These are phyloP conservation scores for Myoxocephalus aenaeus DNA, from an alignment of 2,797 vertebrate genomes.

Conservation along the genomic window DNA sequence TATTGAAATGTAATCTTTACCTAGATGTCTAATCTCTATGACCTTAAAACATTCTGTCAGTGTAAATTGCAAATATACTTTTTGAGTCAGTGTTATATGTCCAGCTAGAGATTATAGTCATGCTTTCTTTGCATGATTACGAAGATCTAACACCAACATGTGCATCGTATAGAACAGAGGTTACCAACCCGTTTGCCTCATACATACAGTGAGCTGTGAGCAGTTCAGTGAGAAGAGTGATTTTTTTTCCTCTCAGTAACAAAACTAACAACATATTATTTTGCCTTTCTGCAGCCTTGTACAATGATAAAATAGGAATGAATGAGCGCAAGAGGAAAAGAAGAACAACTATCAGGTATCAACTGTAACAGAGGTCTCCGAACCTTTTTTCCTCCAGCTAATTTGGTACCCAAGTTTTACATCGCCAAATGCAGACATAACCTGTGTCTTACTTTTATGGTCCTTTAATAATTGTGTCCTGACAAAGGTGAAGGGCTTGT, in stretches of 20 bases:
- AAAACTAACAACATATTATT: background rate
- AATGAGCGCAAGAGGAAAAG: slow-evolving; percentile 97
- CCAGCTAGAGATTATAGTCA: background rate
- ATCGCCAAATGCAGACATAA: background rate
- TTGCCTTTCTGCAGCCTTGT: slow-evolving; percentile 86
- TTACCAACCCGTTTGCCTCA: background rate
- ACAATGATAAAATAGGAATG: slow-evolving; percentile 95
- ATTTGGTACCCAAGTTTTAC: background rate
- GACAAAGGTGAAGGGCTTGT: background rate
- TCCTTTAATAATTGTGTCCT: background rate
- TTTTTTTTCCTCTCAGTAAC: background rate
- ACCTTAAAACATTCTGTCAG: background rate
- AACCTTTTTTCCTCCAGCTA: background rate
- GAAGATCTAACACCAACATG: background rate
- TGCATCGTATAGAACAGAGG: background rate
- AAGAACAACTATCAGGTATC: slow-evolving; percentile 97
- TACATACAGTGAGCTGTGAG: background rate
- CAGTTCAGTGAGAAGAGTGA: too few species aligned
- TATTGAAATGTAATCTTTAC: slow-evolving; percentile 18
- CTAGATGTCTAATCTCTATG: background rate
- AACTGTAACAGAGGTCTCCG: background rate
- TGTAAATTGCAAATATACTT: background rate
- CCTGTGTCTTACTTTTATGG: background rate
- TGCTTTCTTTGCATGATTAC: background rate
- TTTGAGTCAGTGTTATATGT: slow-evolving; percentile 10